A percentile compares a stretch with the other conserved stretches of the same genome.
Conservation (phyloP, 1,140 invertebrate genomes). For the Wiebesia pumilae region DNA sequence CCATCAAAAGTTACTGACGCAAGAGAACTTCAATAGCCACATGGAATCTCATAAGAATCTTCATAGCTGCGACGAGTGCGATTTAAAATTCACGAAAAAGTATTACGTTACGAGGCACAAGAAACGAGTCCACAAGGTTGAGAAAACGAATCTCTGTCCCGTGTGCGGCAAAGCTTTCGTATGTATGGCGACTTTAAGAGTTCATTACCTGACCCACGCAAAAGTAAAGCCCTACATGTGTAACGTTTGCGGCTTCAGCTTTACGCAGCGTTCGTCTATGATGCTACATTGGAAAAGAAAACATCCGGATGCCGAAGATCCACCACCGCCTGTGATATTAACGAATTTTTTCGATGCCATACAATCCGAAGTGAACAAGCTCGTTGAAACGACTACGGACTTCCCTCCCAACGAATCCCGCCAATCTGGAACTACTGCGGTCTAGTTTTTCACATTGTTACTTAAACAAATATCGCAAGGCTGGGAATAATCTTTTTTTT, state of each 20-base stretch:
- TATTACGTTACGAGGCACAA: slow-evolving; percentile 63
- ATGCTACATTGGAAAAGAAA: slow-evolving; percentile 63
- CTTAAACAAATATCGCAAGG: not conserved
- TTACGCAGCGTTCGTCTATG: slow-evolving; percentile 69
- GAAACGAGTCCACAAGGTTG: slow-evolving; percentile 61
- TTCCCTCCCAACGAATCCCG: not conserved
- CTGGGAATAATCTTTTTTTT: not conserved
- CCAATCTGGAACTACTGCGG: not conserved
- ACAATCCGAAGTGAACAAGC: slow-evolving; percentile 13
- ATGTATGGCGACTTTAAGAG: slow-evolving; percentile 67
- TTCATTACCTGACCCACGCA: slow-evolving; percentile 76
- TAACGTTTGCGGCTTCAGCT: slow-evolving; percentile 77
- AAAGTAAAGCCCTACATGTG: slow-evolving; percentile 79
- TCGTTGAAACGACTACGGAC: not conserved
- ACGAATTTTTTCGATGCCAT: slow-evolving; percentile 46
- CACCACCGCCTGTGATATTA: slow-evolving; percentile 56
- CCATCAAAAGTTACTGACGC: slow-evolving; percentile 57
- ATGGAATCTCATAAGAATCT: slow-evolving; percentile 63
- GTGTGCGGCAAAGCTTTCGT: slow-evolving; percentile 63
- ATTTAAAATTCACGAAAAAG: slow-evolving; percentile 78
- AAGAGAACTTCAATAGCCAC: slow-evolving; percentile 62
- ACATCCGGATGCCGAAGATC: slow-evolving; percentile 60
- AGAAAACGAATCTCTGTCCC: slow-evolving; percentile 64
- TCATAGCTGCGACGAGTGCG: slow-evolving; percentile 84
- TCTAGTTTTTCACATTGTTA: slow-evolving; percentile 7